Evolutionary conservation across 1,140 invertebrate genomes (phyloP), one percentile per base, ranked within the genome.

Genomic region (Lepidurus packardi): DNA sequence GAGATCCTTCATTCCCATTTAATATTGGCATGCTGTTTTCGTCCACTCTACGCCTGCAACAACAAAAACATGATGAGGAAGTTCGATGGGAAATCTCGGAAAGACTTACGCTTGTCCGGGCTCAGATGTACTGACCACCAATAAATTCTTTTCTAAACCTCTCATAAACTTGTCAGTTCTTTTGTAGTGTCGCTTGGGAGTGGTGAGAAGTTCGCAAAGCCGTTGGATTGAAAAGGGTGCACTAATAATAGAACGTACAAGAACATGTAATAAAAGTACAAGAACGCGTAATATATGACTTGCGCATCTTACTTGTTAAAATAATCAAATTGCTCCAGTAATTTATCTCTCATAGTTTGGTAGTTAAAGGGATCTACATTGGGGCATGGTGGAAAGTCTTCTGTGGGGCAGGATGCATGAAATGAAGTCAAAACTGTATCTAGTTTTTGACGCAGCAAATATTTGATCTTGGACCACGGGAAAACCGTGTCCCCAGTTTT

Each of bases 221-320:
- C 97, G 89, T 85, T 98, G 97, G 76, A 98, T 92, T 11, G 97
- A 98, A 83, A 99, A 99, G 0, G 97, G 97, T 2, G 96, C 95
- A 77, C 94, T 77, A 65, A 44, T 73, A 41, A n/a, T 44, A 76
- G 7, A 74, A 16, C 10, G 10, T 13, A 24, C 3, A n/a, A 25
- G 25, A 25, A 25, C 25, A 25, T n/a, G n/a, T n/a, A n/a, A n/a
- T n/a, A 21, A 43, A 42, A n/a, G 13, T 53, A 78, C 24, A 9
- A 80, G 16, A 74, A 47, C 43, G 4, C 16, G 3, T 16, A 74
- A 24, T 25, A 43, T 5, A 34, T 13, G 21, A 21, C 7, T 16
- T 42, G 41, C 11, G 13, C 79, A 73, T 47, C 79, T 81, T 83
- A 87, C 85, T 85, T 84, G 78, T 82, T 82, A 81, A 88, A 88